Evolutionary conservation across 2,888 invertebrate species (phyloP), one percentile per base, ranked within the genome.

Genomic region (Catocala fraxini): DNA sequence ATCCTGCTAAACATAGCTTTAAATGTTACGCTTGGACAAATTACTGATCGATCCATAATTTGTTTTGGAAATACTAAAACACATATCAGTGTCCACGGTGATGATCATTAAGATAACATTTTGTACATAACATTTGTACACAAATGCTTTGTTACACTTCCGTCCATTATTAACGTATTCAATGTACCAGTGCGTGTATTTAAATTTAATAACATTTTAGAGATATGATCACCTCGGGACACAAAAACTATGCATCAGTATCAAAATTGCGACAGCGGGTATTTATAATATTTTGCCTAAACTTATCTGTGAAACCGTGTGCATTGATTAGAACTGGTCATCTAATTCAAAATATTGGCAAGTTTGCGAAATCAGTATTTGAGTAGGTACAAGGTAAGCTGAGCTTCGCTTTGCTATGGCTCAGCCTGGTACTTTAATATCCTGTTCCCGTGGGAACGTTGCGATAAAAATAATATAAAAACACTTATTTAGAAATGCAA

Each of bases 51-150:
- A 25, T 25, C 25, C 25, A 25, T 39, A 39, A 39, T 39, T 5
- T 0, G 35, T 39, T 39, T 39, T 25, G 25, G 35, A 9, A 39
- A 9, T 39, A 39, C 48, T 35, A 64, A 66, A 69, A 63, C 55
- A 65, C 41, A 10, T 51, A 57, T 48, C 51, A 39, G 59, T 52
- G 53, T 51, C 56, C 45, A 25, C 55, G 65, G 52, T 48, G 61
- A 67, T 63, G 45, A 59, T 62, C 51, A 53, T 67, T 70, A 46
- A 62, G 75, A 72, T 68, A 74, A 60, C 56, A 47, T 49, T 42
- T 42, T 42, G 11, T 15, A 15, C 46, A 46, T 25, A 25, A 42
- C 42, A 11, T 42, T 45, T 13, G 13, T 9, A 25, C 10, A 46
- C 7, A 15, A 46, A 7, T 3, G 39, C 47, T 43, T 12, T 35